A percentile compares a stretch with the other conserved stretches of the same genome.
Evolutionary conservation across 2,113 vertebrate species (phyloP).

Genomic region (Genyomyrus donnyi): DNA sequence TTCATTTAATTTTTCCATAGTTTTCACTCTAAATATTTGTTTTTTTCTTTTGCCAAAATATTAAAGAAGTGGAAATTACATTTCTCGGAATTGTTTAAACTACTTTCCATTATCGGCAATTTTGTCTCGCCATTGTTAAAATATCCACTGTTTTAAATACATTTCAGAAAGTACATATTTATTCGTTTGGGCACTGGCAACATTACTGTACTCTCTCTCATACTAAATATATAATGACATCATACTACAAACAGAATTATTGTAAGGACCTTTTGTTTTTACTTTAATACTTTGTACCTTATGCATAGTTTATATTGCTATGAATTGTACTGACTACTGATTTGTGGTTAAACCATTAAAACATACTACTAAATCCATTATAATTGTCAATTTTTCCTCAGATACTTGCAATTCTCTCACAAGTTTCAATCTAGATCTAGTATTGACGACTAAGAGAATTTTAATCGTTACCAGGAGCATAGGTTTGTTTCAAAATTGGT

Average conservation of each 20-base stretch:
- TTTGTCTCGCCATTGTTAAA: neutral
- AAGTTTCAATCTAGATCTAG: neutral
- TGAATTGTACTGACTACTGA: neutral
- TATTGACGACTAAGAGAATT: neutral
- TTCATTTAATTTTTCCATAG: neutral
- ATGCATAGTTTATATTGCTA: neutral
- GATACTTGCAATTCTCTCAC: neutral
- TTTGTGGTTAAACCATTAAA: neutral
- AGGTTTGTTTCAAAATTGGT: neutral
- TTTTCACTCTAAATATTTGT: conserved; percentile 3
- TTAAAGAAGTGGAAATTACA: neutral
- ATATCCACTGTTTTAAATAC: neutral
- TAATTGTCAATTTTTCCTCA: neutral
- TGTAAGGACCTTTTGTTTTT: neutral
- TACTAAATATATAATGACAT: neutral
- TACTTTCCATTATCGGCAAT: neutral
- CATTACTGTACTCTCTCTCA: neutral
- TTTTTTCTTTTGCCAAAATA: conserved; percentile 1
- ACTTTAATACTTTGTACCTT: neutral
- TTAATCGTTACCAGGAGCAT: neutral
- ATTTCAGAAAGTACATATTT: neutral
- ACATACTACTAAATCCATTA: neutral
- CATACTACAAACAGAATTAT: neutral
- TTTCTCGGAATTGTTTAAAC: neutral
- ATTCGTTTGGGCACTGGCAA: neutral